These are phyloP conservation scores for Coranthus polyacanthus DNA, from an alignment of 2,797 vertebrate genomes.

Conservation along the genomic window DNA sequence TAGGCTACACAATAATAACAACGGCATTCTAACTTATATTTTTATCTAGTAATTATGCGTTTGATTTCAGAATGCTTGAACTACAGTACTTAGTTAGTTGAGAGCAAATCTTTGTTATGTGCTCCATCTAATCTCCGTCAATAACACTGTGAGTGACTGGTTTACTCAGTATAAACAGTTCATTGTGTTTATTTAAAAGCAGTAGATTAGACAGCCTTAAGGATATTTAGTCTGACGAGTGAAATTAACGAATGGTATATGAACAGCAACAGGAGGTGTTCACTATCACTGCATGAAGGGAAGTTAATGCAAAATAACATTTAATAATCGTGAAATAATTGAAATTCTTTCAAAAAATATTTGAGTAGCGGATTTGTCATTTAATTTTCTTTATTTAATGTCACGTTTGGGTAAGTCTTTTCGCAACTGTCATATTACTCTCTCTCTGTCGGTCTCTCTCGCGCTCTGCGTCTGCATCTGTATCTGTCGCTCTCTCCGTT, in stretches of 20 bases:
- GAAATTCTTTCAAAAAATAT: conserved; percentile 15
- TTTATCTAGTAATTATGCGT: neutral
- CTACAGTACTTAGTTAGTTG: conserved; percentile 4
- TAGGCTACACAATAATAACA: too few species aligned
- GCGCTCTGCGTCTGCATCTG: conserved; percentile 22
- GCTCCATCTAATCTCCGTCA: too few species aligned
- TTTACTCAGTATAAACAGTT: too few species aligned
- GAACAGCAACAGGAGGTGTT: too few species aligned
- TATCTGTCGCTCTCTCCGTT: conserved; percentile 51
- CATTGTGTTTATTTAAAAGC: conserved; percentile 34
- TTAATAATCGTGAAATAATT: too few species aligned
- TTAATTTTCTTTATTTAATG: neutral
- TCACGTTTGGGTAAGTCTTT: conserved; percentile 24
- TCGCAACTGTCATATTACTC: conserved; percentile 24
- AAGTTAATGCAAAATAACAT: too few species aligned
- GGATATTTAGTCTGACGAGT: conserved; percentile 19
- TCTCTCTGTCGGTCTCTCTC: neutral
- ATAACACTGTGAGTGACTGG: too few species aligned
- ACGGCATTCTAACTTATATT: neutral
- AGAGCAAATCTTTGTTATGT: conserved; percentile 5
- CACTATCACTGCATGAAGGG: too few species aligned
- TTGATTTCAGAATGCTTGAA: neutral
- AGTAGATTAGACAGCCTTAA: conserved; percentile 14
- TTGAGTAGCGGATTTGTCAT: too few species aligned
- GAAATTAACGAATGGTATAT: too few species aligned